Percentiles rank a stretch among this genome's conserved stretches.
These are phyloP conservation scores for Dryococelus australis DNA, from an alignment of 2,888 invertebrate species.

Conservation along the genomic window DNA sequence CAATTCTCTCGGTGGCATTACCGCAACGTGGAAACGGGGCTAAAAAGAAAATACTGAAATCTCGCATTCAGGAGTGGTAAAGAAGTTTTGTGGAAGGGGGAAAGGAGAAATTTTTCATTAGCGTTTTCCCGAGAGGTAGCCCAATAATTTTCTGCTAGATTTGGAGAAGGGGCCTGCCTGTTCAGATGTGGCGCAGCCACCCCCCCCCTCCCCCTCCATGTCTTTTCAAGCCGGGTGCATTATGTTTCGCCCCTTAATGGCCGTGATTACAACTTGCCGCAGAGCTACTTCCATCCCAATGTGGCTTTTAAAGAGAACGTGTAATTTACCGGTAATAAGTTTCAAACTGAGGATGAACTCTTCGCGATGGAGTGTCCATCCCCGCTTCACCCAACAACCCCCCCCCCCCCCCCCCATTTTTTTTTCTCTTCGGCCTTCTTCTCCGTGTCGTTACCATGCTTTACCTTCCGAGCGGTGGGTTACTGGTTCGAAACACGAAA, in stretches of 20 bases:
- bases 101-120: neutral
- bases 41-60: neutral
- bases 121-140: neutral
- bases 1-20: neutral
- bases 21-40: neutral
- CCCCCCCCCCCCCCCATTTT: neutral
- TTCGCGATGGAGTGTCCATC: neutral
- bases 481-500: neutral
- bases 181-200: neutral
- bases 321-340: conserved; percentile 8
- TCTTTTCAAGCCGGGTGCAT: neutral
- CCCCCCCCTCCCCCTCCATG: neutral
- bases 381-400: neutral
- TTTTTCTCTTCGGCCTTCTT: neutral
- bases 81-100: neutral
- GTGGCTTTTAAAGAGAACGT: neutral
- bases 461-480: neutral
- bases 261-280: neutral
- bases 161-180: neutral
- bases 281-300: neutral
- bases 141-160: conserved; percentile 9
- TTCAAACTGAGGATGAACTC: neutral
- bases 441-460: neutral
- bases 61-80: neutral
- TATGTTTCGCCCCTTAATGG: neutral